phyloP scores from a whole-genome alignment of 1,140 invertebrate genomes.

The Cydia fagiglandana region DNA sequence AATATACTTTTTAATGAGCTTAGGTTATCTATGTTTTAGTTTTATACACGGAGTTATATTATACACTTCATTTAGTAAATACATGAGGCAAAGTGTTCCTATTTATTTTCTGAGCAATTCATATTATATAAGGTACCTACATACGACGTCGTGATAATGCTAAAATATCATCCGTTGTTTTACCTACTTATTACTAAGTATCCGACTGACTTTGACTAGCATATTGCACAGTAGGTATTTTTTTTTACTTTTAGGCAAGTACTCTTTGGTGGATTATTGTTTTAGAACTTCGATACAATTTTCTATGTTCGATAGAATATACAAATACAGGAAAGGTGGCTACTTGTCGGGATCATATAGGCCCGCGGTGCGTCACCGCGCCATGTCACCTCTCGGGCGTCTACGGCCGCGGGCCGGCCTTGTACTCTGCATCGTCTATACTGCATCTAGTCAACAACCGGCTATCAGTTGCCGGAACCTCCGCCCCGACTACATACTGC shows the following conservation, averaged over 20 bases:
- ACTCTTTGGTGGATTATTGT: constrained; percentile 14
- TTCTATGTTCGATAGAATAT: background rate
- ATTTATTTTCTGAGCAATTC: constrained; percentile 32
- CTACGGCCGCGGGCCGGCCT: background rate
- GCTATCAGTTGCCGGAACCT: background rate
- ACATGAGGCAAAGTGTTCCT: constrained; percentile 31
- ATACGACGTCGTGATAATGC: constrained; percentile 29
- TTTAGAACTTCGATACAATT: background rate
- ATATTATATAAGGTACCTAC: constrained; percentile 31
- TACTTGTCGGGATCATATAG: background rate
- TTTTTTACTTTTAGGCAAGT: constrained; percentile 27
- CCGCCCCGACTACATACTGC: background rate
- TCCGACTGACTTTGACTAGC: constrained; percentile 16
- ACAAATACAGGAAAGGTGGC: background rate
- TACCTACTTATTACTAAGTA: constrained; percentile 20
- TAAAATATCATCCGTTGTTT: constrained; percentile 24
- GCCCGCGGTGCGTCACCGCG: background rate
- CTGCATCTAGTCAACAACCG: constrained; percentile 4
- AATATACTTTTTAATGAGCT: constrained; percentile 29
- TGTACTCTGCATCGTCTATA: background rate
- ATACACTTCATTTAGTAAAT: constrained; percentile 31
- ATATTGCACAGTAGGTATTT: background rate
- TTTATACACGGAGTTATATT: constrained; percentile 27
- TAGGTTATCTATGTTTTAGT: constrained; percentile 23
- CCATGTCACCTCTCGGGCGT: background rate